Percentiles rank a stretch among this genome's conserved stretches.
phyloP scores from a whole-genome alignment of 2,888 invertebrate genomes.

The Pogonocherus hispidulus region DNA sequence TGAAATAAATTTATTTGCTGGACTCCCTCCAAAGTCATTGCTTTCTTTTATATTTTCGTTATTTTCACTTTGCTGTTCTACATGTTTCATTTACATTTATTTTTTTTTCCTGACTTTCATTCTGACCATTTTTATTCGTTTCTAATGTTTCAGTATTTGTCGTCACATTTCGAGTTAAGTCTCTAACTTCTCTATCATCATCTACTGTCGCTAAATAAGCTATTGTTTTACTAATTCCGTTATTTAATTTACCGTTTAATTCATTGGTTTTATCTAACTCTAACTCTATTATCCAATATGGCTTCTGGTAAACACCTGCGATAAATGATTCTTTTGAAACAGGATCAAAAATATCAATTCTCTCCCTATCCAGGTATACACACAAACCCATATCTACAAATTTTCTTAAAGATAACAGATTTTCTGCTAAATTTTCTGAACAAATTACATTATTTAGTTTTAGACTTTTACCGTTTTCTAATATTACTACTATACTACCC shows the following conservation, averaged over 20 bases:
- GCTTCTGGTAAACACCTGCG: not conserved
- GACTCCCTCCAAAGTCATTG: not conserved
- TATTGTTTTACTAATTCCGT: too few relatives aligned
- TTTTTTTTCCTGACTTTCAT: not conserved
- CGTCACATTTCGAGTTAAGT: not conserved
- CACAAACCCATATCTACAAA: constrained; percentile 5
- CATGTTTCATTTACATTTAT: not conserved
- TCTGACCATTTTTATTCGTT: not conserved
- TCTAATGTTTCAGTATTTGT: not conserved
- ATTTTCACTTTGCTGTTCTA: not conserved
- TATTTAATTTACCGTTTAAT: too few relatives aligned
- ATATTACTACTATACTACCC: not conserved
- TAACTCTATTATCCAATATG: constrained; percentile 7
- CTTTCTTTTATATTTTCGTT: not conserved
- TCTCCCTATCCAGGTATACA: not conserved
- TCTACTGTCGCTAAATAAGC: not conserved
- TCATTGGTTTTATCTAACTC: not conserved
- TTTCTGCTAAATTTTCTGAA: not conserved
- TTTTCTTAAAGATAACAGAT: constrained; percentile 1
- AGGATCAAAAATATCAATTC: constrained; percentile 12
- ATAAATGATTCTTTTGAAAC: constrained; percentile 10
- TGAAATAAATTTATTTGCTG: not conserved
- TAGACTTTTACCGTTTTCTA: not conserved
- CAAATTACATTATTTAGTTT: not conserved
- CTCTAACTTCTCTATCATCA: constrained; percentile 21